Conservation (phyloP, 2,797 vertebrate genomes). For the Lutjanus argentimaculatus region DNA sequence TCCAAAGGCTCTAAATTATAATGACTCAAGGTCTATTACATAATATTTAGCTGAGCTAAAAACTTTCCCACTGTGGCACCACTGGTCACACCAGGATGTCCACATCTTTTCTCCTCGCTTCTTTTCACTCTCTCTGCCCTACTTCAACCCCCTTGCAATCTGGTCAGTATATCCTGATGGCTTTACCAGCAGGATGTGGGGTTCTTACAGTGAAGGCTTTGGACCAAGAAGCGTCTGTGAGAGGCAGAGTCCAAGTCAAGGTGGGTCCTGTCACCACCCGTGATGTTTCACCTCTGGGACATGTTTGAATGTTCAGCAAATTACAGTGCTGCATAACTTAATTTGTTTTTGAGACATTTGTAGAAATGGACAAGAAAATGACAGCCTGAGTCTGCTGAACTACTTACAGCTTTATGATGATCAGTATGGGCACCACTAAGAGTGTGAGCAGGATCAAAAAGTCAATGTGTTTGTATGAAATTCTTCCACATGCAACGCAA, state of each 20-base stretch:
- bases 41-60: neutral
- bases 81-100: slow-evolving; percentile 2
- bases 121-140: slow-evolving; percentile 40
- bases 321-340: slow-evolving; percentile 7
- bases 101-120: slow-evolving; percentile 22
- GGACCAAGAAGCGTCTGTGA: slow-evolving; percentile 52
- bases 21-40: neutral
- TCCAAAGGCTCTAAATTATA: neutral
- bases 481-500: neutral
- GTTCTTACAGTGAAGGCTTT: slow-evolving; percentile 51
- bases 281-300: slow-evolving; percentile 54
- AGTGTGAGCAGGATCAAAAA: neutral
- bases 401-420: neutral
- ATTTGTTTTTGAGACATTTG: slow-evolving; percentile 13
- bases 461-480: slow-evolving; percentile 4
- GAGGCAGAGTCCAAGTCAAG: slow-evolving; percentile 44
- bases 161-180: slow-evolving; percentile 66
- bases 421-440: neutral
- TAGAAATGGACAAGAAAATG: neutral
- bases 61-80: neutral
- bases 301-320: slow-evolving; percentile 46
- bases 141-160: slow-evolving; percentile 44
- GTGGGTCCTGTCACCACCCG: slow-evolving; percentile 66
- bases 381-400: neutral
- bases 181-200: slow-evolving; percentile 78